Percentiles rank a stretch among this genome's conserved stretches.
Conservation (phyloP, 2,888 invertebrate genomes). For the Blastobasis lacticolella region DNA sequence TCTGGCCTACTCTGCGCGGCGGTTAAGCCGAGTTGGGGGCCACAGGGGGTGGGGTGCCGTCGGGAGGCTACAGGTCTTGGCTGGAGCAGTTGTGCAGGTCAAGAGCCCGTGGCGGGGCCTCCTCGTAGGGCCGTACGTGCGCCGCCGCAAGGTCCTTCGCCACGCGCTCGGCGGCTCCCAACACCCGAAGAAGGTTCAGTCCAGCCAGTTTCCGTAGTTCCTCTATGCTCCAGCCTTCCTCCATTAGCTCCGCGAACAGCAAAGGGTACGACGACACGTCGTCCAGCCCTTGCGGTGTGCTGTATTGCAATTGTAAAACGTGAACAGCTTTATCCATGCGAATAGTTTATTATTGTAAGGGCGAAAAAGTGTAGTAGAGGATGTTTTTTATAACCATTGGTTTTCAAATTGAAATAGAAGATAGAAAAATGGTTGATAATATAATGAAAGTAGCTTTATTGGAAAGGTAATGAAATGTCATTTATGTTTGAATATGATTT, state of each 20-base stretch:
- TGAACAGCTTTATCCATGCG: too few relatives aligned
- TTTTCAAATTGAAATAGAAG: too few relatives aligned
- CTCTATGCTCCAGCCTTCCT: constrained; percentile 85
- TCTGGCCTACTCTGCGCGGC: background rate
- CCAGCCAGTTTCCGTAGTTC: constrained; percentile 86
- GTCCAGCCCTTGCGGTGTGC: constrained; percentile 87
- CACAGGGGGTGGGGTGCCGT: background rate
- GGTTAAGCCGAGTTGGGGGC: background rate
- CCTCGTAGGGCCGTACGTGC: constrained; percentile 83
- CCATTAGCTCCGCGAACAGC: constrained; percentile 84
- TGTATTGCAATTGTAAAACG: constrained; percentile 32
- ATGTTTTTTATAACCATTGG: too few relatives aligned
- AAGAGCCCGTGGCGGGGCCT: constrained; percentile 74
- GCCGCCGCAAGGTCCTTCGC: constrained; percentile 81
- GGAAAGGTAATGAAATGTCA: too few relatives aligned
- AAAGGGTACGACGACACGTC: constrained; percentile 86
- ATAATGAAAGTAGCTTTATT: too few relatives aligned
- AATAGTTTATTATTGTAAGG: too few relatives aligned
- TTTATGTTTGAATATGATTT: too few relatives aligned
- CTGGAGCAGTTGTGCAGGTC: constrained; percentile 79
- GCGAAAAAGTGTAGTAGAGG: too few relatives aligned
- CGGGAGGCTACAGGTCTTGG: constrained; percentile 61
- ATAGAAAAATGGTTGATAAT: too few relatives aligned
- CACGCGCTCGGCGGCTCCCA: constrained; percentile 81
- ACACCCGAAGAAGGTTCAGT: constrained; percentile 82